phyloP scores from a whole-genome alignment of 2,888 invertebrate species.

The Odontocolon sp. region DNA sequence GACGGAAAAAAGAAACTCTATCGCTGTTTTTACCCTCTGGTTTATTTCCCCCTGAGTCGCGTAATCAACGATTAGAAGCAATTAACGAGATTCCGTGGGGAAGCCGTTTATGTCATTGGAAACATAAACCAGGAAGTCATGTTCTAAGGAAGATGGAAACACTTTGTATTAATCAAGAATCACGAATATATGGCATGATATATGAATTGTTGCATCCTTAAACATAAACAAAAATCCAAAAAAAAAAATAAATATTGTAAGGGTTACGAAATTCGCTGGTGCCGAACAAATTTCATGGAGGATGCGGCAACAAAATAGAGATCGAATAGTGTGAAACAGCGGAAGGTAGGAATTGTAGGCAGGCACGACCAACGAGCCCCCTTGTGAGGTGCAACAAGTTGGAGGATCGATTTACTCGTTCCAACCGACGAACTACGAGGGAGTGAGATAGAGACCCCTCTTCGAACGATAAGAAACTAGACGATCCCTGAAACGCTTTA shows the following conservation, averaged over 20 bases:
- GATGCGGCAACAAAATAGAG: too few relatives aligned
- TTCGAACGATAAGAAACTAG: constrained; percentile 47
- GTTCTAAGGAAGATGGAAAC: neutral
- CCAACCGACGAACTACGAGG: constrained; percentile 27
- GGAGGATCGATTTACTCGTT: constrained; percentile 56
- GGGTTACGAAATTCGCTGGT: too few relatives aligned
- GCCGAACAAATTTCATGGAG: too few relatives aligned
- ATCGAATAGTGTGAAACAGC: neutral
- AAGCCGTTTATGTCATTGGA: too few relatives aligned
- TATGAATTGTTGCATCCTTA: too few relatives aligned
- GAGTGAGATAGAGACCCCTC: constrained; percentile 23
- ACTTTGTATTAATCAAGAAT: neutral
- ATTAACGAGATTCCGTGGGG: neutral
- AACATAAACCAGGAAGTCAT: neutral
- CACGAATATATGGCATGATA: too few relatives aligned
- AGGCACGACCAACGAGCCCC: constrained; percentile 6
- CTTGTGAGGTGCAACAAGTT: constrained; percentile 59
- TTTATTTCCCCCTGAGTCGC: neutral
- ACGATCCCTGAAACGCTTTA: constrained; percentile 55
- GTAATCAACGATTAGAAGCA: neutral
- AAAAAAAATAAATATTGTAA: too few relatives aligned
- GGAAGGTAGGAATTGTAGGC: constrained; percentile 30
- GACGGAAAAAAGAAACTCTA: neutral
- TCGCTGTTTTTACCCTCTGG: neutral
- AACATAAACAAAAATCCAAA: too few relatives aligned